A percentile compares a stretch with the other conserved stretches of the same genome.
These are phyloP conservation scores for Phrynocephalus guinanensis DNA, from an alignment of 2,797 vertebrate genomes.

Conservation along the genomic window DNA sequence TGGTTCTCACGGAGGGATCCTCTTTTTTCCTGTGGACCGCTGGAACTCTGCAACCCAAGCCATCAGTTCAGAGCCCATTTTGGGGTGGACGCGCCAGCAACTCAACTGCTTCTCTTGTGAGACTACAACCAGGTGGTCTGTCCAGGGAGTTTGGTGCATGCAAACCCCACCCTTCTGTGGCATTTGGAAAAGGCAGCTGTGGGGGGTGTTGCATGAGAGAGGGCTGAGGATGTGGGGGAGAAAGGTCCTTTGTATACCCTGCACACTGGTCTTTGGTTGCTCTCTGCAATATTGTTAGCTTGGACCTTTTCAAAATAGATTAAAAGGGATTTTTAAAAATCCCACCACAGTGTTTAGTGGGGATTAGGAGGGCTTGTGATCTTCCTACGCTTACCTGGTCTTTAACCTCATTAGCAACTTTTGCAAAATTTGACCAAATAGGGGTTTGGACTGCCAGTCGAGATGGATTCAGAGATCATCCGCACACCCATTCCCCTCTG, in stretches of 20 bases:
- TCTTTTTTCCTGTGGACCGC: neutral
- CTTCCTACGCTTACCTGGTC: neutral
- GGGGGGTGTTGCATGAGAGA: no score
- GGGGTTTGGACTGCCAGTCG: neutral
- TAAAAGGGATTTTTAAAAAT: no score
- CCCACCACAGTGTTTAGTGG: neutral
- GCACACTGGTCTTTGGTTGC: neutral
- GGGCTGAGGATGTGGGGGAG: no score
- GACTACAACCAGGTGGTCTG: no score
- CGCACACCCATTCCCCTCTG: neutral
- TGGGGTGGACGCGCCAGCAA: no score
- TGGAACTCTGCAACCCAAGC: no score
- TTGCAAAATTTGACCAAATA: neutral
- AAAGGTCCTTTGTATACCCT: rapidly evolving
- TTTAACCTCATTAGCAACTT: no score
- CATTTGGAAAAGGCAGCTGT: neutral
- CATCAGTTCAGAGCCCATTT: no score
- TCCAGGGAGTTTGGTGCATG: rapidly evolving
- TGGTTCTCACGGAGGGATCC: neutral
- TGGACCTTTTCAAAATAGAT: rapidly evolving
- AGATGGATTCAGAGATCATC: no score
- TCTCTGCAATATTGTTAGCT: neutral
- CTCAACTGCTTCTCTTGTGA: no score
- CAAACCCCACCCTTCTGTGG: rapidly evolving
- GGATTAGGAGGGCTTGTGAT: neutral